Percentiles rank a stretch among this genome's conserved stretches.
Evolutionary conservation across 2,888 invertebrate genomes (phyloP).

Genomic region (Ormyrus thymus): DNA sequence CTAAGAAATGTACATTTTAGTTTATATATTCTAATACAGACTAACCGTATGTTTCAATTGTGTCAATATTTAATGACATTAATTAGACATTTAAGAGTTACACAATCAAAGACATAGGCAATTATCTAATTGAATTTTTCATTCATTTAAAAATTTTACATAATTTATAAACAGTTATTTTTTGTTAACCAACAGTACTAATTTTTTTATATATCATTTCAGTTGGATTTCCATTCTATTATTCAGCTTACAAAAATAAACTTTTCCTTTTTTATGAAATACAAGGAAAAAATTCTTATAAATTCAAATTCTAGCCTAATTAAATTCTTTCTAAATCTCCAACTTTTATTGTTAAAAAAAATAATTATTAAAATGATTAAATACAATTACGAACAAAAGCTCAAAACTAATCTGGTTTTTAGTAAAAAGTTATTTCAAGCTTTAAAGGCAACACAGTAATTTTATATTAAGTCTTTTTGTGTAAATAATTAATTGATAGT

Average conservation of each 20-base stretch:
- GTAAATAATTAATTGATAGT: neutral
- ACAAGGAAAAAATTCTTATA: neutral
- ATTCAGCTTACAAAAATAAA: constrained; percentile 7
- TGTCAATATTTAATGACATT: neutral
- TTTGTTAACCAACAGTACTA: constrained; percentile 2
- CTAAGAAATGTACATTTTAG: constrained; percentile 44
- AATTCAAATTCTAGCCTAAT: neutral
- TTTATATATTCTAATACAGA: neutral
- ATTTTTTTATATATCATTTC: constrained; percentile 7
- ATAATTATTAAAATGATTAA: neutral
- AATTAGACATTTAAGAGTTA: constrained; percentile 1
- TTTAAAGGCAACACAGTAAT: neutral
- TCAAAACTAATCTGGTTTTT: neutral
- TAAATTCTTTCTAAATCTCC: too few species aligned
- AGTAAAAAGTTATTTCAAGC: neutral
- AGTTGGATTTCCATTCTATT: neutral
- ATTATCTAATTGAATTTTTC: constrained; percentile 20
- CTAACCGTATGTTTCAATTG: neutral
- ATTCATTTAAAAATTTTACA: constrained; percentile 18
- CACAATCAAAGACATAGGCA: constrained; percentile 28
- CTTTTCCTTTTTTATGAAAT: neutral
- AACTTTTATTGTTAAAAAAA: neutral
- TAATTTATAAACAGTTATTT: constrained; percentile 1
- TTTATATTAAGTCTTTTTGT: neutral
- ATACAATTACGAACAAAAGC: neutral